Evolutionary conservation across 2,113 vertebrate species (phyloP), one percentile per base, ranked within the genome.

Genomic region (Potamarius usumacintae): DNA sequence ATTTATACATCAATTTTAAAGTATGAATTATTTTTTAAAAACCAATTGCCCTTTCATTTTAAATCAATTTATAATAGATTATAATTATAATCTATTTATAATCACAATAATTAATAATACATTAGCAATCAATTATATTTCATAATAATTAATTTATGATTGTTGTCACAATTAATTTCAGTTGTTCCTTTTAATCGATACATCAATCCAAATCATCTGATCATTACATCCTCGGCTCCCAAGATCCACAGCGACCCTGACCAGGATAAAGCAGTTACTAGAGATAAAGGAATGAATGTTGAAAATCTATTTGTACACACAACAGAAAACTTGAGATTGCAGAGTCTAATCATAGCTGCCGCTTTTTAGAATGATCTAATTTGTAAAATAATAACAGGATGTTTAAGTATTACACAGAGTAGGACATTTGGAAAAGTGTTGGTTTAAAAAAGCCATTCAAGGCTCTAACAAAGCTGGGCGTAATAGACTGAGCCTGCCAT

Each of bases 401-500:
- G 94, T 95, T 95, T 96, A 95, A 96, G 95, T 95, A 93, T 95
- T 95, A 94, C 94, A 95, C 95, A 96, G 96, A 94, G 86, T 92
- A 94, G 90, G 94, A 96, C 95, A 96, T 96, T 96, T 96, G 92
- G 95, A 83, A 93, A 95, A 93, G 93, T 91, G 92, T 93, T 91
- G 95, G 94, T 96, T 90, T 94, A 90, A 85, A 88, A 91, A 58
- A 92, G 94, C 93, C 95, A 94, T 95, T 96, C 94, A 95, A 90
- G 94, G 94, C 94, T 95, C 92, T 95, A 96, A 97, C 96, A 96
- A 96, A 97, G 96, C 94, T 92, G 94, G 92, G 93, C 92, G 94
- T 97, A 95, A 96, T 96, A 97, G 96, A 95, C 95, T 94, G 88
- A 93, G 94, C 91, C 96, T 97, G 96, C 97, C 96, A 97, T 96